These are phyloP conservation scores for Trachurus trachurus DNA, from an alignment of 2,797 vertebrate species.

Conservation along the genomic window DNA sequence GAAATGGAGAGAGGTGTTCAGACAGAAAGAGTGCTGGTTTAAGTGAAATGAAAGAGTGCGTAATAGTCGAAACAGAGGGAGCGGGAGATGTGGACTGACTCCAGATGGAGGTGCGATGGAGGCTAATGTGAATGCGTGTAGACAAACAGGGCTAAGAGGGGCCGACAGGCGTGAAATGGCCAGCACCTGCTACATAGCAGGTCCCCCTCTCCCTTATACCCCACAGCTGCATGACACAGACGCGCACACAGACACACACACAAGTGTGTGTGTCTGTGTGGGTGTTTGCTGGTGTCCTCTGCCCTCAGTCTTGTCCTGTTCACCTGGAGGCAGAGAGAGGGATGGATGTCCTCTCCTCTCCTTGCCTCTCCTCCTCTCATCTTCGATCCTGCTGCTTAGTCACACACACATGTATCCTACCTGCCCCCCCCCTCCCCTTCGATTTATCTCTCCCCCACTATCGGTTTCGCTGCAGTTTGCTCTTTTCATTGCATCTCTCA, in stretches of 20 bases:
- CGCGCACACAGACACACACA: constrained; percentile 46
- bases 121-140: constrained; percentile 72
- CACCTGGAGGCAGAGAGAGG: constrained; percentile 57
- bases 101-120: constrained; percentile 67
- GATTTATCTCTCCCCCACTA: constrained; percentile 57
- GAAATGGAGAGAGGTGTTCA: constrained; percentile 9
- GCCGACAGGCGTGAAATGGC: constrained; percentile 84
- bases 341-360: constrained; percentile 69
- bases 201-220: constrained; percentile 63
- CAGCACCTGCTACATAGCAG: constrained; percentile 81
- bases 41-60: constrained; percentile 30
- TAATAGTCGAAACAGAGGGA: constrained; percentile 1
- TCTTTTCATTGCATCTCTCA: constrained; percentile 72
- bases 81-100: constrained; percentile 51
- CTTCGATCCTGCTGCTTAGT: constrained; percentile 74
- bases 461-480: constrained; percentile 66
- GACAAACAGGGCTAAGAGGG: constrained; percentile 78
- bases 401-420: constrained; percentile 48
- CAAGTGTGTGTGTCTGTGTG: constrained; percentile 35
- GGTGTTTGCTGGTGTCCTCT: constrained; percentile 45
- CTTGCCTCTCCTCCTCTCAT: constrained; percentile 65
- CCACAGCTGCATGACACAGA: constrained; percentile 70
- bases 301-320: constrained; percentile 61
- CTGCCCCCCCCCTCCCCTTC: constrained; percentile 34
- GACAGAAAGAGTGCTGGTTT: constrained; percentile 7